Conservation (phyloP, 2,888 invertebrate species). For the Scaptodrosophila latifasciaeformis region DNA sequence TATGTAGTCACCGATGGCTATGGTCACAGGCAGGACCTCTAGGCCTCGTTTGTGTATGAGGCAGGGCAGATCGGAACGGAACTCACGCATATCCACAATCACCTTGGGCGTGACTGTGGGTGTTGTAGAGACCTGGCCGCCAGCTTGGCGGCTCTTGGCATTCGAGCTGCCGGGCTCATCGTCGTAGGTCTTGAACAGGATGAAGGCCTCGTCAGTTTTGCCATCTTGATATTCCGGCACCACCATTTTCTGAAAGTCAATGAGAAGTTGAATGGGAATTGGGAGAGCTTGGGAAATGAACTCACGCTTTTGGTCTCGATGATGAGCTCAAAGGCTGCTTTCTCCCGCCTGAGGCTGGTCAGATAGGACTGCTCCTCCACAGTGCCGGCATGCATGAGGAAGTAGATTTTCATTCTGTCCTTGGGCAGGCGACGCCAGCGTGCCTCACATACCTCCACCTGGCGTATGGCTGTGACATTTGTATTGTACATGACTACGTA, state of each 20-base stretch:
- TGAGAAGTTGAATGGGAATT: not conserved
- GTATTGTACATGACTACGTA: slow-evolving; percentile 93
- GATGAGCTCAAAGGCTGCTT: slow-evolving; percentile 93
- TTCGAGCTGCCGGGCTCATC: slow-evolving; percentile 74
- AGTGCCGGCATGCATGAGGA: slow-evolving; percentile 92
- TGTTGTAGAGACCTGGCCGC: slow-evolving; percentile 36
- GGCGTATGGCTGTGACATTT: slow-evolving; percentile 90
- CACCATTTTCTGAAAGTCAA: slow-evolving; percentile 84
- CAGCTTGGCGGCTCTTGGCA: slow-evolving; percentile 80
- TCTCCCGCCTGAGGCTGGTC: slow-evolving; percentile 91
- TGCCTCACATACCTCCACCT: slow-evolving; percentile 90
- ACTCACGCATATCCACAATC: slow-evolving; percentile 98
- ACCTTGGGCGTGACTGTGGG: slow-evolving; percentile 75
- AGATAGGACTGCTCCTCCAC: slow-evolving; percentile 98
- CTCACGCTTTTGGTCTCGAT: slow-evolving; percentile 94
- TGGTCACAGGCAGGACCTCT: slow-evolving; percentile 91
- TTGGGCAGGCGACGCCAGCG: slow-evolving; percentile 76
- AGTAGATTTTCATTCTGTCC: slow-evolving; percentile 84
- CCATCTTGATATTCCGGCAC: slow-evolving; percentile 92
- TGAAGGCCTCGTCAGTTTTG: slow-evolving; percentile 80
- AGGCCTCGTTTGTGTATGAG: slow-evolving; percentile 94
- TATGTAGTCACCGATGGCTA: slow-evolving; percentile 97
- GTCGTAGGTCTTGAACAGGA: slow-evolving; percentile 70
- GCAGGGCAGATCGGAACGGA: slow-evolving; percentile 95
- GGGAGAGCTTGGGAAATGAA: not conserved